These are phyloP conservation scores for Atta cephalotes DNA, from an alignment of 1,140 invertebrate genomes.

Conservation along the genomic window DNA sequence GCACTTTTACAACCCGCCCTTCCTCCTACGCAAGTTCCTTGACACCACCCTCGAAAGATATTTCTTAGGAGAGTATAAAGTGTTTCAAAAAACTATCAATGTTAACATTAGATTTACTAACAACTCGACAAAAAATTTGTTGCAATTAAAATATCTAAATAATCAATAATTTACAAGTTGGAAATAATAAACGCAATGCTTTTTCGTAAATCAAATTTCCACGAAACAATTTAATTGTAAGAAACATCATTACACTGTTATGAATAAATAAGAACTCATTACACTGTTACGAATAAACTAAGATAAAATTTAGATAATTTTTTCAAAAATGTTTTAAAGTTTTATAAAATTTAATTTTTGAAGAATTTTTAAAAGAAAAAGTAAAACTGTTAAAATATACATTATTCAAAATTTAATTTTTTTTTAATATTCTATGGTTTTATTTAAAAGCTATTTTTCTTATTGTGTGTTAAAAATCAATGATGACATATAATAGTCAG, in stretches of 20 bases:
- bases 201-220: neutral
- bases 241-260: neutral
- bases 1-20: conserved; percentile 51
- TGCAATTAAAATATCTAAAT: neutral
- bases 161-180: neutral
- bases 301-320: neutral
- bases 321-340: neutral
- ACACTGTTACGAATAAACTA: neutral
- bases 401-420: neutral
- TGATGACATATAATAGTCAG: neutral
- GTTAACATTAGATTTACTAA: neutral
- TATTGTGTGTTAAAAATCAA: neutral
- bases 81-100: neutral
- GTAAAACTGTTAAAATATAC: neutral
- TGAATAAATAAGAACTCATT: neutral
- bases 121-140: neutral
- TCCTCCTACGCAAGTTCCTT: conserved; percentile 48
- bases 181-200: neutral
- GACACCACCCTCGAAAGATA: conserved; percentile 10
- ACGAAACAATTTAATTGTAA: neutral
- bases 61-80: neutral
- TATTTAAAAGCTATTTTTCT: neutral
- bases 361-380: neutral
- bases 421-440: neutral
- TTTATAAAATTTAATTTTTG: neutral